Percentiles rank a stretch among this genome's conserved stretches.
Evolutionary conservation across 2,797 vertebrate species (phyloP).

Genomic region (Parauchenoglanis punctatus): DNA sequence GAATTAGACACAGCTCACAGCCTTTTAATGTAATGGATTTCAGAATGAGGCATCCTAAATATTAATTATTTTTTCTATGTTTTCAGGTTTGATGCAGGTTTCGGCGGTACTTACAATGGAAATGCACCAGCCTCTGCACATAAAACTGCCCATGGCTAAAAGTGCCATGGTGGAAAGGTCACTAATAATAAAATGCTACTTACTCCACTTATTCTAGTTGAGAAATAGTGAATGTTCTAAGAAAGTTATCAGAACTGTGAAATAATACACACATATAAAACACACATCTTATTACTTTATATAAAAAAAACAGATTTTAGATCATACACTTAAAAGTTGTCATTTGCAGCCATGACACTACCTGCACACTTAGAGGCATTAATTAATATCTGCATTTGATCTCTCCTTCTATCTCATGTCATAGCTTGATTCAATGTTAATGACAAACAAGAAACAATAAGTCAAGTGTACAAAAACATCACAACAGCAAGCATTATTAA

Average conservation of each 20-base stretch:
- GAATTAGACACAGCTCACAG: neutral
- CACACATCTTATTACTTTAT: neutral
- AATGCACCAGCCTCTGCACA: neutral
- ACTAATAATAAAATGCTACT: neutral
- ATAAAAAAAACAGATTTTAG: neutral
- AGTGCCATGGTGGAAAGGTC: neutral
- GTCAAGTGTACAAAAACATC: neutral
- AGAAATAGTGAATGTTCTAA: neutral
- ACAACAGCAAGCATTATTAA: slow-evolving; percentile 16
- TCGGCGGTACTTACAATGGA: neutral
- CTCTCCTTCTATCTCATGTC: neutral
- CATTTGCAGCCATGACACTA: neutral
- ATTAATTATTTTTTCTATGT: neutral
- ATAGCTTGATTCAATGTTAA: neutral
- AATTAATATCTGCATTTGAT: neutral
- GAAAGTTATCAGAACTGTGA: neutral
- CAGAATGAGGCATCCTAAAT: neutral
- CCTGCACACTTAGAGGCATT: neutral
- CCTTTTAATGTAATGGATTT: neutral
- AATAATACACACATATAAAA: neutral
- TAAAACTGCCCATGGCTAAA: neutral
- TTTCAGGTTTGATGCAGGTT: neutral
- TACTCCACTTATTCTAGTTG: neutral
- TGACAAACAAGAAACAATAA: neutral
- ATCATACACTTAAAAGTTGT: neutral